These are phyloP conservation scores for Thereva nobilitata DNA, from an alignment of 2,888 invertebrate species.

Conservation along the genomic window DNA sequence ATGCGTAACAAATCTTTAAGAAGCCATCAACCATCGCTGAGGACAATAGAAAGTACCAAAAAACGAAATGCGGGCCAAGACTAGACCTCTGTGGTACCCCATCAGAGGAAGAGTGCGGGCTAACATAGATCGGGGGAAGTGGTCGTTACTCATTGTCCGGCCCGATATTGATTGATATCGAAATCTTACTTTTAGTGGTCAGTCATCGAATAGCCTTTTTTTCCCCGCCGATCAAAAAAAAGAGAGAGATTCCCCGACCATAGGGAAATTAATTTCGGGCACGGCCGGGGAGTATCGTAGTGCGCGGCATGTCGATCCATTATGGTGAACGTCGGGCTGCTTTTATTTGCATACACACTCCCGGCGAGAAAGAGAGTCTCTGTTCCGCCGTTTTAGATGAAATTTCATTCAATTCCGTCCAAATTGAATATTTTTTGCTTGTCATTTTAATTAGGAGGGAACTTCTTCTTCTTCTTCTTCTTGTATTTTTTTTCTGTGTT, in stretches of 20 bases:
- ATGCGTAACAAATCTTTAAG: constrained; percentile 40
- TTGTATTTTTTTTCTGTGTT: too few species aligned
- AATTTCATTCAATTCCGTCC: constrained; percentile 16
- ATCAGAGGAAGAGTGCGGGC: too few species aligned
- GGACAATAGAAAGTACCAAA: constrained; percentile 9
- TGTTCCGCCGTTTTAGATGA: constrained; percentile 11
- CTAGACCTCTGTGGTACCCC: too few species aligned
- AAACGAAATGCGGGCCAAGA: too few species aligned
- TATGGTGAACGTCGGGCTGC: constrained; percentile 10
- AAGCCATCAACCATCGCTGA: constrained; percentile 31
- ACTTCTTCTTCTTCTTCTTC: neutral
- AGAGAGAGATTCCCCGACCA: neutral
- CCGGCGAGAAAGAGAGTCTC: neutral
- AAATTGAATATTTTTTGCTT: constrained; percentile 42
- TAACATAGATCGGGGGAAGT: too few species aligned
- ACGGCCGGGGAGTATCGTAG: neutral
- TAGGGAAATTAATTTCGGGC: constrained; percentile 26
- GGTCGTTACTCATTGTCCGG: constrained; percentile 19
- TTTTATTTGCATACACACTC: constrained; percentile 26
- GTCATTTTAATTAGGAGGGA: constrained; percentile 40
- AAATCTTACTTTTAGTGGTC: constrained; percentile 26
- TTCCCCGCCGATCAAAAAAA: neutral
- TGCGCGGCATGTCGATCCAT: constrained; percentile 8
- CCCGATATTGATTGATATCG: constrained; percentile 31
- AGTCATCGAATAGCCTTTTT: constrained; percentile 7